These are phyloP conservation scores for Caenorhabditis auriculariae DNA, from an alignment of 2,888 invertebrate species.

Conservation along the genomic window DNA sequence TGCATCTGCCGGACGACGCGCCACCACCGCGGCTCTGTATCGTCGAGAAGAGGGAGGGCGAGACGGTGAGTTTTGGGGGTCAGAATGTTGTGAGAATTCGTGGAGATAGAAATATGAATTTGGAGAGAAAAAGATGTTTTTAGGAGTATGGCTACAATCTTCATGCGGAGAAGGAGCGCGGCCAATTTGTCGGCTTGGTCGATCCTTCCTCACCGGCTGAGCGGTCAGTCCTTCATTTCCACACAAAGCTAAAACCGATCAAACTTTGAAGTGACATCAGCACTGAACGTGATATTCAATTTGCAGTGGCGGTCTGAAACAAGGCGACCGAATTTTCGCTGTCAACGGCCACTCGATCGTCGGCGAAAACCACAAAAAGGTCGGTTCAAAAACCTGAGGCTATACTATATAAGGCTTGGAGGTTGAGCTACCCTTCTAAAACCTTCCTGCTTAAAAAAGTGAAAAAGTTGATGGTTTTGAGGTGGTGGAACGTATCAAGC, in stretches of 20 bases:
- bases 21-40: slow-evolving; percentile 57
- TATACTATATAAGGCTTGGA: neutral
- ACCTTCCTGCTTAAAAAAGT: neutral
- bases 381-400: slow-evolving; percentile 3
- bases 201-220: slow-evolving; percentile 45
- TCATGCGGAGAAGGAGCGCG: slow-evolving; percentile 56
- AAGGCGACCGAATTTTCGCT: slow-evolving; percentile 61
- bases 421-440: neutral
- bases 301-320: slow-evolving; percentile 47
- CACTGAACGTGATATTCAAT: slow-evolving; percentile 9
- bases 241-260: too few relatives aligned
- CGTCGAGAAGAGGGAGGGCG: slow-evolving; percentile 41
- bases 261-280: too few relatives aligned
- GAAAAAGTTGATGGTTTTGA: slow-evolving; percentile 5
- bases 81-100: neutral
- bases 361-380: slow-evolving; percentile 56
- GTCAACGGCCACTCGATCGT: slow-evolving; percentile 59
- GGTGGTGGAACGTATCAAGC: slow-evolving; percentile 60
- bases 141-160: slow-evolving; percentile 62
- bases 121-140: slow-evolving; percentile 6
- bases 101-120: neutral
- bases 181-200: slow-evolving; percentile 59
- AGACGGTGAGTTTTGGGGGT: slow-evolving; percentile 9
- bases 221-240: too few relatives aligned
- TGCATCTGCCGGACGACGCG: slow-evolving; percentile 50